Percentiles rank a stretch among this genome's conserved stretches.
phyloP scores from a whole-genome alignment of 2,888 invertebrate genomes.

The Dorcus parallelipipedus region DNA sequence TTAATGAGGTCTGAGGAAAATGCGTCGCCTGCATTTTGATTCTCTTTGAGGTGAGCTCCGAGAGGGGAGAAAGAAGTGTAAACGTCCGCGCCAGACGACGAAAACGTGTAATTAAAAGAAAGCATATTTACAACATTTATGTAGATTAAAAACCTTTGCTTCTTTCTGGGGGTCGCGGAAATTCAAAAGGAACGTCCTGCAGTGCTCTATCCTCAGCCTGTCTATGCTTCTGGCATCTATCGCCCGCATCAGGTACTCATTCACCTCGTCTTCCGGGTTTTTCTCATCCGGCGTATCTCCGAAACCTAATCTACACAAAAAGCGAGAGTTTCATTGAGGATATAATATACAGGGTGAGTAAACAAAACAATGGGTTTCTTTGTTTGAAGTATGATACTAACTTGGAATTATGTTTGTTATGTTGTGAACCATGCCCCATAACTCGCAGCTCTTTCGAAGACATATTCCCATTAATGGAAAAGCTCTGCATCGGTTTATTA shows the following conservation, averaged over 20 bases:
- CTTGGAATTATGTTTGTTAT: constrained; percentile 64
- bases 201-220: constrained; percentile 83
- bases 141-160: constrained; percentile 61
- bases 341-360: background rate
- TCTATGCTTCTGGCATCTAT: constrained; percentile 94
- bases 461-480: constrained; percentile 70
- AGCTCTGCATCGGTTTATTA: constrained; percentile 60
- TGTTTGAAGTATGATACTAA: constrained; percentile 41
- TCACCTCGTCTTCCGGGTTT: constrained; percentile 89
- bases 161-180: constrained; percentile 81
- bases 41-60: too few species aligned
- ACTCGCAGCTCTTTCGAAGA: constrained; percentile 87
- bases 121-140: constrained; percentile 21
- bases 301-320: constrained; percentile 62
- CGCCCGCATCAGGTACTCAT: constrained; percentile 93
- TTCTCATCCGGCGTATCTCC: constrained; percentile 68
- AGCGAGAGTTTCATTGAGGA: background rate
- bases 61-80: too few species aligned
- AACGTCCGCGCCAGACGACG: background rate
- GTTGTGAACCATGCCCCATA: constrained; percentile 84
- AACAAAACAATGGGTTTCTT: background rate
- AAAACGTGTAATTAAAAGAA: constrained; percentile 14
- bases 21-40: background rate
- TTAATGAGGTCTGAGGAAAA: background rate
- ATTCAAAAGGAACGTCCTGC: constrained; percentile 77